Base-by-base conservation (phyloP, 2,113 vertebrate species). In the Ginglymostoma cirratum region DNA sequence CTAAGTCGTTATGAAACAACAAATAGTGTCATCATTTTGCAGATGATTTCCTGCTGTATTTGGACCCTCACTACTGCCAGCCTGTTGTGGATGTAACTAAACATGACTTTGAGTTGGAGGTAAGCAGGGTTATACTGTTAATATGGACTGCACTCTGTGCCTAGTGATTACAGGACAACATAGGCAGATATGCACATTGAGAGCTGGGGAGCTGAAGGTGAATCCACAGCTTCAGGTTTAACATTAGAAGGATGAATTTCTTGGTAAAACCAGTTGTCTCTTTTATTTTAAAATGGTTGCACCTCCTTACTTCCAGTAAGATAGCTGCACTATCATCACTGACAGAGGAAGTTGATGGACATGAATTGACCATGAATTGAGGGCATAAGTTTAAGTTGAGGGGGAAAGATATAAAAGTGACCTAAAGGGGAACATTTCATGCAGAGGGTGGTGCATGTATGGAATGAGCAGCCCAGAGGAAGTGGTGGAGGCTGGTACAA, bases 21-120 rank as follows among this genome's bases (percentile, higher is more conserved):
- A 17, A 34, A 48, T 89, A 65, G 19, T 67, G 61, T 27, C 3
- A 72, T 94, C 97, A 48, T 96, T 10, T 96, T 48, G 30, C 97
- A 99, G 99, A 99, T 80, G 98, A 99, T 96, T 98, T 98, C 96
- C 97, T 99, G 95, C 97, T 99, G 52, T 99, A 99, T 97, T 97
- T 99, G 97, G 99, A 99, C 96, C 99, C 99, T 70, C 99, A 99
- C 97, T 99, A 99, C 97, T 99, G 98, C 97, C 99, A 99, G 97
- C 97, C 98, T 5, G 97, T 98, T 27, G 98, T 99, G 85, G 98
- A 99, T 38, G 97, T 98, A 96, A 97, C 98, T 70, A 98, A 98
- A 96, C 96, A 96, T 34, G 96, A 98, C 96, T 99, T 98, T 96
- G 97, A 98, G 55, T 96, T 98, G 70, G 98, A 99, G 98, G 98